Percentiles rank a stretch among this genome's conserved stretches.
phyloP scores from a whole-genome alignment of 2,888 invertebrate genomes.

The Sepioteuthis lessoniana region DNA sequence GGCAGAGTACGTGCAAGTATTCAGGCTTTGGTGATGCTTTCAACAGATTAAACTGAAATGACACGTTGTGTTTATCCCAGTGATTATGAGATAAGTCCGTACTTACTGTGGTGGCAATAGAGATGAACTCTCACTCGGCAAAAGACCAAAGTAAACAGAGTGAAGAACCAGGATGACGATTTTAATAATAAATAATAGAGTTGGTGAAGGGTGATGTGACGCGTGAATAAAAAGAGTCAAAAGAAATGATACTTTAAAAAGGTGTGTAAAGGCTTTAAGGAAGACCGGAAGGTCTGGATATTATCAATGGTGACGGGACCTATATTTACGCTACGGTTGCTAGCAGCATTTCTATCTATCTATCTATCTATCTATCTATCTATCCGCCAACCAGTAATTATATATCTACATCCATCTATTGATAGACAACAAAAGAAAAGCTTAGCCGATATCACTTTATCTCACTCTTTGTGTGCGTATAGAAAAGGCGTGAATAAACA shows the following conservation, averaged over 20 bases:
- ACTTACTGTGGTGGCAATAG: neutral
- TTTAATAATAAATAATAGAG: neutral
- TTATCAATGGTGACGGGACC: neutral
- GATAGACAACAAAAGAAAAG: too few relatives aligned
- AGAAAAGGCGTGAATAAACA: too few relatives aligned
- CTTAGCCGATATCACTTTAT: too few relatives aligned
- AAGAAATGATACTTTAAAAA: neutral
- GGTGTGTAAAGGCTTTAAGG: neutral
- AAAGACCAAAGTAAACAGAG: neutral
- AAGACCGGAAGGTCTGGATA: neutral
- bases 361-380: too few relatives aligned
- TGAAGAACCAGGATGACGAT: neutral
- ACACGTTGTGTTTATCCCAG: conserved; percentile 33
- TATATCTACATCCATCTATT: too few relatives aligned
- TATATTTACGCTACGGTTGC: neutral
- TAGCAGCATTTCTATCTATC: neutral
- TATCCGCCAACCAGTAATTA: too few relatives aligned
- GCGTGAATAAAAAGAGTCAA: neutral
- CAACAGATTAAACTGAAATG: neutral
- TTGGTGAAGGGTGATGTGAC: neutral
- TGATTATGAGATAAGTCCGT: neutral
- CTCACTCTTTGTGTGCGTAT: too few relatives aligned
- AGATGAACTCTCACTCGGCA: neutral
- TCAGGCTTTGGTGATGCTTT: neutral
- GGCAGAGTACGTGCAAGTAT: neutral